A percentile compares a stretch with the other conserved stretches of the same genome.
Conservation (phyloP, 2,888 invertebrate species). For the Rotaria socialis region DNA sequence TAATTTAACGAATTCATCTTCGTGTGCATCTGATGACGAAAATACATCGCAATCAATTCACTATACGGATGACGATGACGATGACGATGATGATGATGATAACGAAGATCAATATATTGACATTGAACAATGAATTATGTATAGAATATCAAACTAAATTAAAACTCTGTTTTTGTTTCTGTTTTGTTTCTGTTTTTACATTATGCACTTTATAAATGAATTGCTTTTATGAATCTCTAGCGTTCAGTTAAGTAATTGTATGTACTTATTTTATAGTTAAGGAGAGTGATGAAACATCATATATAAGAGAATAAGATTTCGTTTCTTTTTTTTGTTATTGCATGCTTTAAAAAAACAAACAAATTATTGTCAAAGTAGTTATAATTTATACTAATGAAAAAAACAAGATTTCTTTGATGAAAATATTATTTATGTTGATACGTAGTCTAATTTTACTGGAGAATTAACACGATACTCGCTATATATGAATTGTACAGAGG, state of each 20-base stretch:
- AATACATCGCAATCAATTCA: neutral
- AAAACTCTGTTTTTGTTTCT: too few relatives aligned
- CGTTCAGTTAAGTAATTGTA: neutral
- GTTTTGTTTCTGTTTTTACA: too few relatives aligned
- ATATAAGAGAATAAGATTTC: neutral
- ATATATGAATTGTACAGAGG: too few relatives aligned
- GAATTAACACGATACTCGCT: too few relatives aligned
- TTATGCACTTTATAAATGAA: constrained; percentile 23
- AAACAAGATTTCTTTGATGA: too few relatives aligned
- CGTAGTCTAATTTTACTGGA: too few relatives aligned
- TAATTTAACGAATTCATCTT: neutral
- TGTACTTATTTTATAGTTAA: neutral
- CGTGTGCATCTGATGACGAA: neutral
- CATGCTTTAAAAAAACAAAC: neutral
- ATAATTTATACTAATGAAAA: neutral
- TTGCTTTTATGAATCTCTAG: neutral
- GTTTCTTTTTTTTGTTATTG: neutral
- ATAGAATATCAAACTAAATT: too few relatives aligned
- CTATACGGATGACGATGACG: constrained; percentile 35
- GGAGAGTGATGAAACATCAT: neutral
- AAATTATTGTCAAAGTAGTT: neutral
- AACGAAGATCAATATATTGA: constrained; percentile 29
- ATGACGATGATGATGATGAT: constrained; percentile 22
- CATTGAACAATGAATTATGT: neutral
- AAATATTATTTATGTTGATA: too few relatives aligned